phyloP scores from a whole-genome alignment of 2,113 vertebrate genomes.

The Bos javanicus region DNA sequence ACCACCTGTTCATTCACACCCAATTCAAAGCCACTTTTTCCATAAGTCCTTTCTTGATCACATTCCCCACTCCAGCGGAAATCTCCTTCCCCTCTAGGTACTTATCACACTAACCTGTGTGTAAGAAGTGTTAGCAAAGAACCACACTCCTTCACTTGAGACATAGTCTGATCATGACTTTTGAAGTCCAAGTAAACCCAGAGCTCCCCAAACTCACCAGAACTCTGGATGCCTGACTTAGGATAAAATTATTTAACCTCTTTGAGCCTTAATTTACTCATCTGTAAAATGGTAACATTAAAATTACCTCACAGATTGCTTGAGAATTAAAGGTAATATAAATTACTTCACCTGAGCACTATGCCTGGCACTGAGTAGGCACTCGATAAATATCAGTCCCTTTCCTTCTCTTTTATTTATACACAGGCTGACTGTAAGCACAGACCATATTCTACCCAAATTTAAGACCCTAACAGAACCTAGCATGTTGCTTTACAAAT shows the following conservation, averaged over 20 bases:
- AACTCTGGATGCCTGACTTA: not conserved
- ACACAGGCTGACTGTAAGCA: not conserved
- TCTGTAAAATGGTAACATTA: not conserved
- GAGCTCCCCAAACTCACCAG: not conserved
- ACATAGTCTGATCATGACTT: not conserved
- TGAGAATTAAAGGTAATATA: not conserved
- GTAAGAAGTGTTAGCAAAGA: slow-evolving; percentile 3
- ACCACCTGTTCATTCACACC: not conserved
- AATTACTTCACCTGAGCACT: not conserved
- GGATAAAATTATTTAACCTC: not conserved
- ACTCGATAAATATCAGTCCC: not conserved
- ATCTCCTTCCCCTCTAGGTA: not conserved
- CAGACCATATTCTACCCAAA: not conserved
- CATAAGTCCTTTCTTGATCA: not conserved
- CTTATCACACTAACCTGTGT: not conserved
- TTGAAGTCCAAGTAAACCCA: not conserved
- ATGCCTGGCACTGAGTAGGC: not conserved
- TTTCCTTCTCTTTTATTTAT: not conserved
- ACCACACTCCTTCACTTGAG: not conserved
- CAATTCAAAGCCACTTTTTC: not conserved
- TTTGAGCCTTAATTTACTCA: not conserved
- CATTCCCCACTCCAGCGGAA: not conserved
- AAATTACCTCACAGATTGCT: not conserved
- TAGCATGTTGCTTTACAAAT: not conserved
- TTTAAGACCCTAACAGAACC: not conserved